Percentiles rank a stretch among this genome's conserved stretches.
These are phyloP conservation scores for Serinus canaria DNA, from an alignment of 2,113 vertebrate genomes.

Conservation along the genomic window DNA sequence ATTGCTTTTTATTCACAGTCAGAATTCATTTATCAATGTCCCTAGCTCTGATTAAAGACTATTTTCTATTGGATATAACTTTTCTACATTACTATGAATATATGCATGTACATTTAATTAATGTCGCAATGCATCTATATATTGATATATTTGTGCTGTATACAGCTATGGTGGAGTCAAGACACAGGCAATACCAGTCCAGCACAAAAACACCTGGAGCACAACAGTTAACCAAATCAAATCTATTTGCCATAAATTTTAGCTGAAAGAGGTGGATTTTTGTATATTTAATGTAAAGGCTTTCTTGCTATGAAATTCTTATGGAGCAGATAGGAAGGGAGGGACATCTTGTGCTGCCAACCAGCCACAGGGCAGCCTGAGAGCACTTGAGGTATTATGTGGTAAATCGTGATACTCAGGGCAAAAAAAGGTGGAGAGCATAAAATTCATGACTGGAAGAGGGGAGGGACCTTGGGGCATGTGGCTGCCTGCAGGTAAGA, in stretches of 20 bases:
- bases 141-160: neutral
- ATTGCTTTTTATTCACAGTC: neutral
- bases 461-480: neutral
- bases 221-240: neutral
- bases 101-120: neutral
- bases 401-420: neutral
- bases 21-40: neutral
- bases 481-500: neutral
- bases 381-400: neutral
- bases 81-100: neutral
- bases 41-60: neutral
- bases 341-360: accelerated
- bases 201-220: neutral
- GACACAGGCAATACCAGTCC: neutral
- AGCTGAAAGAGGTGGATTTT: neutral
- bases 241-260: neutral
- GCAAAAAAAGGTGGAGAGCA: neutral
- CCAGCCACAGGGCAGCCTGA: neutral
- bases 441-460: neutral
- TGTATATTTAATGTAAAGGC: neutral
- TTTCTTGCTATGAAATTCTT: neutral
- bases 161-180: neutral
- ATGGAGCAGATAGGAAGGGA: neutral
- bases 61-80: neutral
- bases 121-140: neutral